Evolutionary conservation across 2,888 invertebrate species (phyloP).

Genomic region (Melanostoma mellinum): DNA sequence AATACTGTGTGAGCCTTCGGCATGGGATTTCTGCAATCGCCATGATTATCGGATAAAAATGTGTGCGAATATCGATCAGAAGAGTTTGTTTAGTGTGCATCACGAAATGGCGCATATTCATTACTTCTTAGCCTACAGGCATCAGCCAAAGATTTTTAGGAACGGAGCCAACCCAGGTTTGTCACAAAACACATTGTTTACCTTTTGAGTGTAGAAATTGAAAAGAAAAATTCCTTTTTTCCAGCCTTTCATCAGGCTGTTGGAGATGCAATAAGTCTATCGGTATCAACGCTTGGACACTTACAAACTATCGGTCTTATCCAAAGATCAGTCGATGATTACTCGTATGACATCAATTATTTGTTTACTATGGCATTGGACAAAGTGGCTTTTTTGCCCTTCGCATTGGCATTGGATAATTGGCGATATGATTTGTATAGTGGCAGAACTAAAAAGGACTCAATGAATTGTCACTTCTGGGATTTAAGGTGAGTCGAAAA

Average conservation of each 20-base stretch:
- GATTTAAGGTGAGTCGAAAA: constrained; percentile 85
- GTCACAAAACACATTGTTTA: background rate
- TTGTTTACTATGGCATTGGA: constrained; percentile 93
- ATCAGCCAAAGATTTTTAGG: constrained; percentile 92
- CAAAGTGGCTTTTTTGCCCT: constrained; percentile 90
- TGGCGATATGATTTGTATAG: constrained; percentile 95
- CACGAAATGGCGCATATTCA: constrained; percentile 96
- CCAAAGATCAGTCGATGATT: constrained; percentile 90
- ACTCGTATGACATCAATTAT: constrained; percentile 92
- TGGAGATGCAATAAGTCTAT: constrained; percentile 93
- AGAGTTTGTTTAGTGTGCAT: constrained; percentile 92
- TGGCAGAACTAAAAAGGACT: constrained; percentile 87
- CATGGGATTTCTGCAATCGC: constrained; percentile 96
- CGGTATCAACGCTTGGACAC: constrained; percentile 92
- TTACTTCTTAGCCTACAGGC: constrained; percentile 92
- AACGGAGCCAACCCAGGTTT: constrained; percentile 96
- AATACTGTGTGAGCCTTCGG: constrained; percentile 93
- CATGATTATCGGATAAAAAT: constrained; percentile 94
- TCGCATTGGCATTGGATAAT: constrained; percentile 91
- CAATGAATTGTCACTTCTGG: constrained; percentile 95
- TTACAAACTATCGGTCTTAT: constrained; percentile 91
- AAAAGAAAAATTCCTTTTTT: constrained; percentile 42
- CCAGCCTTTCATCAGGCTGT: constrained; percentile 96
- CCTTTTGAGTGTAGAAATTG: too few species aligned
- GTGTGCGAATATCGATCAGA: constrained; percentile 93